A percentile compares a stretch with the other conserved stretches of the same genome.
Conservation (phyloP, 2,113 vertebrate species). For the Limanda limanda region DNA sequence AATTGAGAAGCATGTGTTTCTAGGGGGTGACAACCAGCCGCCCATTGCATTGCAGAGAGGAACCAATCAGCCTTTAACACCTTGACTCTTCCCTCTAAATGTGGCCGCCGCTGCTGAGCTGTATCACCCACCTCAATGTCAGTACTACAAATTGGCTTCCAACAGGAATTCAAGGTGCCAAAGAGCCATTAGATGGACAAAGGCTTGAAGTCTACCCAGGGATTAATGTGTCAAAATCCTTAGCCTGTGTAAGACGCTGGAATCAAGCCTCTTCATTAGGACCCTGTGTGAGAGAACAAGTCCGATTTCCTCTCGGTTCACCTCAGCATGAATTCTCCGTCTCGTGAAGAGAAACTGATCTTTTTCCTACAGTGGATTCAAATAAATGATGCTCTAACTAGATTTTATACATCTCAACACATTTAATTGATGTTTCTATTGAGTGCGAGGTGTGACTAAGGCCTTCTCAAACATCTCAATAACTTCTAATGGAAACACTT, state of each 20-base stretch:
- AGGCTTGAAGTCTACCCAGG: constrained; percentile 68
- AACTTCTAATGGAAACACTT: neutral
- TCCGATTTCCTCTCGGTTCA: neutral
- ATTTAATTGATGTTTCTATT: neutral
- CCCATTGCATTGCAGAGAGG: constrained; percentile 63
- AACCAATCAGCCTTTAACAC: constrained; percentile 84
- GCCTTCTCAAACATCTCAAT: too few species aligned
- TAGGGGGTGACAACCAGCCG: constrained; percentile 65
- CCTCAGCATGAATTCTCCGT: neutral
- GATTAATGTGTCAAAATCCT: constrained; percentile 73
- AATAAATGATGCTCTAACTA: neutral
- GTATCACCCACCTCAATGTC: constrained; percentile 61
- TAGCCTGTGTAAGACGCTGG: constrained; percentile 23
- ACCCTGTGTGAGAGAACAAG: constrained; percentile 2
- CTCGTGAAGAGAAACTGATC: constrained; percentile 11
- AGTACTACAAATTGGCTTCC: constrained; percentile 83
- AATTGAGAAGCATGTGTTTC: constrained; percentile 61
- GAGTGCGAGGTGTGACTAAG: too few species aligned
- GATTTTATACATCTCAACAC: neutral
- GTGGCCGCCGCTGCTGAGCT: constrained; percentile 55
- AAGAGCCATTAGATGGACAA: constrained; percentile 81
- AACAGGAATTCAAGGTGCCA: constrained; percentile 81
- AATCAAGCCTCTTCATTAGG: constrained; percentile 72
- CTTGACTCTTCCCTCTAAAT: constrained; percentile 71
- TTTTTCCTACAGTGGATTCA: neutral